Evolutionary conservation across 2,113 vertebrate species (phyloP), one percentile per base, ranked within the genome.

Genomic region (Mastomys natalensis): DNA sequence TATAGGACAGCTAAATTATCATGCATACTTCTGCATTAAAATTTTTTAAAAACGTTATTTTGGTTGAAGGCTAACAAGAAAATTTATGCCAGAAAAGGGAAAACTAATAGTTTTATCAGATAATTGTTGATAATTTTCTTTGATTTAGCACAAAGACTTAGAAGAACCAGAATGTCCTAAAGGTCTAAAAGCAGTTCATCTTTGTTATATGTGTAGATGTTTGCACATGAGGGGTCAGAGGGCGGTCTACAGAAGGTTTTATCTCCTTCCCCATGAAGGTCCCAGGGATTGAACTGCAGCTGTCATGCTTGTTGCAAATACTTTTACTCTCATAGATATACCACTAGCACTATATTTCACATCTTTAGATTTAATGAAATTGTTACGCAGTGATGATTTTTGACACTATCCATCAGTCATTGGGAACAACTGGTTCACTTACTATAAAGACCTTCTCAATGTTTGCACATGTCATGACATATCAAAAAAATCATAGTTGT

Each of bases 111-210:
- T 4, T 34, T 66, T 88, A 89, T 95, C 45, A 81, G 40, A 94
- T 76, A 93, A 86, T 12, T 80, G 4, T 34, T 24, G 81, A 58
- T 72, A 78, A 76, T 92, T 94, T 76, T 95, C 55, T 94, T 93
- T 73, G n/a, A 21, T 88, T 55, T 16, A 37, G 16, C 22, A 72
- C 7, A 37, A 5, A 77, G 48, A 70, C 19, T 84, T 37, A 58
- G 43, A 64, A 2, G 17, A 87, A 29, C 19, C 12, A 40, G 60
- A 68, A 13, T 68, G 3, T 82, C 60, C 64, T 91, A 16, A 43
- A 1, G 21, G 37, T 73, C 60, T 45, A 31, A 64, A 85, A 84
- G 10, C 81, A 84, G n/a, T 40, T 7, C 7, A 43, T 84, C 58
- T 85, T 43, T 31, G 58, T 11, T 19, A 17, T 64, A 11, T 34